These are phyloP conservation scores for Megalopta genalis DNA, from an alignment of 1,140 invertebrate genomes.

Conservation along the genomic window DNA sequence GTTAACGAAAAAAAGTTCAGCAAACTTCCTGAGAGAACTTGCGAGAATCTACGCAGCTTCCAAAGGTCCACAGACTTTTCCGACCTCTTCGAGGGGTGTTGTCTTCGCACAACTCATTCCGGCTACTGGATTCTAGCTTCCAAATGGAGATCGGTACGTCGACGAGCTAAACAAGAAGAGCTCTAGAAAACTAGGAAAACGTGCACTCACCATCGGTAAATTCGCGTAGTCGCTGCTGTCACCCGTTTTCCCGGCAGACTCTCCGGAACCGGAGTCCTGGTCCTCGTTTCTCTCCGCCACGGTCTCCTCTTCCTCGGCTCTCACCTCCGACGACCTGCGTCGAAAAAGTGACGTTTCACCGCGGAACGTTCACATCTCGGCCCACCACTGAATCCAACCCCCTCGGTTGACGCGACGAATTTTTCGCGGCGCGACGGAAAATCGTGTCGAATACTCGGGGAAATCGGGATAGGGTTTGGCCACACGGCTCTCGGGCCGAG, in stretches of 20 bases:
- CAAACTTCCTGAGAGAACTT: too few relatives aligned
- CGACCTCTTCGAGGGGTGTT: too few relatives aligned
- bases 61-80: too few relatives aligned
- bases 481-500: conserved; percentile 62
- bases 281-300: conserved; percentile 49
- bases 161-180: too few relatives aligned
- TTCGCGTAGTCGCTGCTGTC: conserved; percentile 59
- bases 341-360: conserved; percentile 48
- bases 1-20: too few relatives aligned
- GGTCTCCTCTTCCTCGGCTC: conserved; percentile 42
- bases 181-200: neutral
- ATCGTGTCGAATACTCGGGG: neutral
- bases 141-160: too few relatives aligned
- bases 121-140: too few relatives aligned
- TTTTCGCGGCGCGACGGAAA: neutral
- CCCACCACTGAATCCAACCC: neutral
- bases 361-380: conserved; percentile 9
- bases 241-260: conserved; percentile 40
- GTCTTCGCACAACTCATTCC: too few relatives aligned
- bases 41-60: too few relatives aligned
- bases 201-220: conserved; percentile 60
- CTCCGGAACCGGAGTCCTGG: conserved; percentile 50
- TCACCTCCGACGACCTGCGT: conserved; percentile 58
- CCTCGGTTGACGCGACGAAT: neutral
- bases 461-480: conserved; percentile 62